Evolutionary conservation across 53 echinoderm and acorn worm species (phyloP).

Genomic region (Antedon mediterranea): DNA sequence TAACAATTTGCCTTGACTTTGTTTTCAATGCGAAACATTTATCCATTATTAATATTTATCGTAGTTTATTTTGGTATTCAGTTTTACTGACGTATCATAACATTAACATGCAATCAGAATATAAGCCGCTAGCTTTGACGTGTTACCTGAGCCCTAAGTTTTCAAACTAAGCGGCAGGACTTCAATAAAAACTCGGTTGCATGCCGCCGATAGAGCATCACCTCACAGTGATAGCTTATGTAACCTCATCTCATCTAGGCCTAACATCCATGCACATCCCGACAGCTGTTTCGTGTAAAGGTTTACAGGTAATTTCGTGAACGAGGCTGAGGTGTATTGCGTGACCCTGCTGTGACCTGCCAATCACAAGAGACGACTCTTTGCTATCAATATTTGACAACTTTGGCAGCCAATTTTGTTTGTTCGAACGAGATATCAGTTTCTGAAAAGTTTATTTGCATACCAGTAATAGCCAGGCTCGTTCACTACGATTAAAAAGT

Average conservation of each 20-base stretch:
- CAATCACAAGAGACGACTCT: background rate
- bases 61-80: background rate
- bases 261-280: background rate
- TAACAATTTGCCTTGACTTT: too few species aligned
- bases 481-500: background rate
- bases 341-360: background rate
- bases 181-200: background rate
- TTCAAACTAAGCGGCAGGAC: background rate
- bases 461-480: background rate
- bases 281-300: constrained; percentile 1
- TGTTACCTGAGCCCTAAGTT: background rate
- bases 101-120: background rate
- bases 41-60: background rate
- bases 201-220: background rate
- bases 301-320: background rate
- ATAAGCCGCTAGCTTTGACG: background rate
- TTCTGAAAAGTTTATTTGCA: background rate
- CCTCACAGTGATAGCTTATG: constrained; percentile 1
- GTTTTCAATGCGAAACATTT: background rate
- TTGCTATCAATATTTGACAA: background rate
- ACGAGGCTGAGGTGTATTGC: background rate
- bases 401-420: background rate
- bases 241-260: background rate
- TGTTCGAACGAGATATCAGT: background rate
- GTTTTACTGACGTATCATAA: background rate